Percentiles rank a stretch among this genome's conserved stretches.
phyloP scores from a whole-genome alignment of 2,113 vertebrate species.

The Gymnogyps californianus region DNA sequence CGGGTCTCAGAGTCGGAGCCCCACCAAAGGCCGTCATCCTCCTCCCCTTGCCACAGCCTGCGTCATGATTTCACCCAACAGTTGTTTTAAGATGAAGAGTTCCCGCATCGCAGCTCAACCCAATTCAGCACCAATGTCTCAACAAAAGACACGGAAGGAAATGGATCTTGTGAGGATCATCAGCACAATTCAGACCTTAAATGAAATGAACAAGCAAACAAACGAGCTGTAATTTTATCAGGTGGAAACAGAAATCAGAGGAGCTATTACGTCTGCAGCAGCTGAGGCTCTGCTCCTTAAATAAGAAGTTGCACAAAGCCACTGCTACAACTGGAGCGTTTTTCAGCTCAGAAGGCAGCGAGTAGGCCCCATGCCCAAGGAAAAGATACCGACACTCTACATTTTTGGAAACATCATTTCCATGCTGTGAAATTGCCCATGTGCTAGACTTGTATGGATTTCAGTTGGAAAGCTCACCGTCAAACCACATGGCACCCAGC shows the following conservation, averaged over 20 bases:
- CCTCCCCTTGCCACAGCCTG: background rate
- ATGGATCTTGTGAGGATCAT: slow-evolving; percentile 26
- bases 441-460: slow-evolving; percentile 42
- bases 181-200: slow-evolving; percentile 50
- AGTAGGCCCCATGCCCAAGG: background rate
- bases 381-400: background rate
- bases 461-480: background rate
- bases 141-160: background rate
- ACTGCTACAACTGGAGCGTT: background rate
- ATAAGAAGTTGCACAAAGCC: background rate
- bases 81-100: background rate
- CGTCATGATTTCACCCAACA: background rate
- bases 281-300: slow-evolving; percentile 15
- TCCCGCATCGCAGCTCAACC: background rate
- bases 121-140: background rate
- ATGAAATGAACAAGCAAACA: slow-evolving; percentile 48
- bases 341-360: slow-evolving; percentile 24
- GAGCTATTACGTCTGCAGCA: background rate
- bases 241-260: slow-evolving; percentile 48
- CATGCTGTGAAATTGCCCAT: slow-evolving; percentile 18
- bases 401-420: slow-evolving; percentile 26
- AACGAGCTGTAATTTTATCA: slow-evolving; percentile 32
- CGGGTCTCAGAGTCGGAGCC: background rate
- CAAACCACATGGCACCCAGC: background rate
- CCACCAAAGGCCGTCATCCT: background rate